Evolutionary conservation across 2,888 invertebrate species (phyloP), one percentile per base, ranked within the genome.

Genomic region (Lampropteryx suffumata): DNA sequence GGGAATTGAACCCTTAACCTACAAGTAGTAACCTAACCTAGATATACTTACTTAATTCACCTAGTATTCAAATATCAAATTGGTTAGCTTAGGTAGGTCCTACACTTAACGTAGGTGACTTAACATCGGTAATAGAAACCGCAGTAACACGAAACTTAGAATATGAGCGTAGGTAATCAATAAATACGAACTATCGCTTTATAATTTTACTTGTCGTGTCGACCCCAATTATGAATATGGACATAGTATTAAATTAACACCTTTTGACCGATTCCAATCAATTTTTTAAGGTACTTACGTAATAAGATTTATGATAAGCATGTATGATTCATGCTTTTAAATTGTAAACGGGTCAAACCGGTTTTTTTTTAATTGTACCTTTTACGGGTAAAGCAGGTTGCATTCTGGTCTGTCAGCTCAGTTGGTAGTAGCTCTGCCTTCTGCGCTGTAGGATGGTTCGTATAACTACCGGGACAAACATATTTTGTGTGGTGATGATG

Each of bases 141-240:
- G 53, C 71, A 64, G 65, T 59, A 72, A 73, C 43, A 34, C 57
- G 72, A 73, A 59, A 67, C 73, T 71, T 65, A 61, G 67, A 65
- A 65, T 62, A 61, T 61, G 34, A 61, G 56, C 53, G 50, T 59
- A 17, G 17, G 4, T 17, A 56, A 50, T 54, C 42, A 9, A 30
- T 45, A 44, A n/a, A 14, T 35, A 39, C 3, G 24, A 50, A 43
- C 42, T 46, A 32, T 40, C 39, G 34, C 32, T 40, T 45, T 17
- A 17, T 17, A 17, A 17, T 17, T 44, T 34, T 10, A 27, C 43
- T 34, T 49, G 44, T 45, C 40, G 14, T 24, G 33, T 12, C 42
- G 37, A 54, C 54, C 57, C 44, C 32, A 55, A 45, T 36, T 41
- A 37, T 33, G 10, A 30, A 5, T 21, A n/a, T 17, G 17, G 17